A percentile compares a stretch with the other conserved stretches of the same genome.
phyloP scores from a whole-genome alignment of 2,888 invertebrate species.

The Agrotis exclamationis region DNA sequence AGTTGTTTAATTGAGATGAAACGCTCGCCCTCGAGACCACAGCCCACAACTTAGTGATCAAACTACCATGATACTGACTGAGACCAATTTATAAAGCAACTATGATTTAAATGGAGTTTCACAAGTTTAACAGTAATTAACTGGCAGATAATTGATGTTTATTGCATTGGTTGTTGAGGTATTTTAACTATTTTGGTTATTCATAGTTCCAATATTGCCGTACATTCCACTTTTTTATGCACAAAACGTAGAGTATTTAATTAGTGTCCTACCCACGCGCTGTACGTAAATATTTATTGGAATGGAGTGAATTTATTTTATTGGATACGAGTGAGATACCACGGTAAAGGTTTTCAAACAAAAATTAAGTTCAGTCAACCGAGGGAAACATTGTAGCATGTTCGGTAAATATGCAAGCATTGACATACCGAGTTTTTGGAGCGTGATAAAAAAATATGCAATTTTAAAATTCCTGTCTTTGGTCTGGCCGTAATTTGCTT shows the following conservation, averaged over 20 bases:
- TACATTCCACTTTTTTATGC: slow-evolving; percentile 32
- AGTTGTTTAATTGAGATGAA: slow-evolving; percentile 82
- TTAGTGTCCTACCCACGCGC: slow-evolving; percentile 29
- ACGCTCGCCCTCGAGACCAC: slow-evolving; percentile 73
- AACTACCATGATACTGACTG: slow-evolving; percentile 71
- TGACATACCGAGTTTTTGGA: slow-evolving; percentile 19
- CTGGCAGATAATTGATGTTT: slow-evolving; percentile 53
- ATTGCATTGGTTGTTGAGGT: slow-evolving; percentile 36
- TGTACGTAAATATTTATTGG: slow-evolving; percentile 49
- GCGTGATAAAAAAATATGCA: not conserved
- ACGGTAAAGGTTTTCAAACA: slow-evolving; percentile 51
- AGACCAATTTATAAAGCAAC: slow-evolving; percentile 64
- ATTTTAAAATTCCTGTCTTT: not conserved
- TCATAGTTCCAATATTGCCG: slow-evolving; percentile 14
- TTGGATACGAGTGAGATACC: slow-evolving; percentile 41
- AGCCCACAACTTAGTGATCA: slow-evolving; percentile 72
- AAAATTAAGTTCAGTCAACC: slow-evolving; percentile 51
- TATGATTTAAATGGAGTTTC: slow-evolving; percentile 70
- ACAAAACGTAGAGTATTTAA: slow-evolving; percentile 36
- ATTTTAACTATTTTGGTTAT: slow-evolving; percentile 25
- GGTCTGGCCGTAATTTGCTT: not conserved
- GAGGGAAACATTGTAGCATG: slow-evolving; percentile 42
- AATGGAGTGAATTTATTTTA: slow-evolving; percentile 54
- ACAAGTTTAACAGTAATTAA: slow-evolving; percentile 60
- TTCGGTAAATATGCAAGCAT: slow-evolving; percentile 51